phyloP scores from a whole-genome alignment of 2,888 invertebrate genomes.

The Pheosia tremula region DNA sequence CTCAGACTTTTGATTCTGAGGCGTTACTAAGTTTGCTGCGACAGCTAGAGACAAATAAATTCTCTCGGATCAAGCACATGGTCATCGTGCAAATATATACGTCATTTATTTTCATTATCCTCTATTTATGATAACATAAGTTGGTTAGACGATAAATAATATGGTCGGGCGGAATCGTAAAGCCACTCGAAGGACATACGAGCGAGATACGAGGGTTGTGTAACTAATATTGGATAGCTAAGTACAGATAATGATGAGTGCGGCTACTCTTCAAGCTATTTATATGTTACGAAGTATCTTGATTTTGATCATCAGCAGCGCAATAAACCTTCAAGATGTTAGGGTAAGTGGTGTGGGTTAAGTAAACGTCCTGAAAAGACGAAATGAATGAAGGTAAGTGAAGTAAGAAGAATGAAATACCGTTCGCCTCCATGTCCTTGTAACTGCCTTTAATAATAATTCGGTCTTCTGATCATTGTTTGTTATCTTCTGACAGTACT shows the following conservation, averaged over 20 bases:
- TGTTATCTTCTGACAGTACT: no score
- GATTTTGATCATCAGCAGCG: not conserved
- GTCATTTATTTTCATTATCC: not conserved
- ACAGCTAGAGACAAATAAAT: no score
- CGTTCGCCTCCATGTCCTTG: no score
- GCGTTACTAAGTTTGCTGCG: no score
- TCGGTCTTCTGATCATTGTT: no score
- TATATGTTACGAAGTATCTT: not conserved
- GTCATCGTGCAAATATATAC: no score
- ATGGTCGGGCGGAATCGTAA: constrained; percentile 31
- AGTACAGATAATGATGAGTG: constrained; percentile 15
- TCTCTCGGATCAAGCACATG: no score
- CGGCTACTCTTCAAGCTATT: constrained; percentile 3
- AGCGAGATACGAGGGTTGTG: constrained; percentile 19
- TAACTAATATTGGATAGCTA: constrained; percentile 21
- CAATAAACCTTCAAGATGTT: not conserved
- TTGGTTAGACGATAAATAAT: constrained; percentile 29
- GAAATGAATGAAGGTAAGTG: no score
- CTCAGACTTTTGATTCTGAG: no score
- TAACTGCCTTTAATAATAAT: no score
- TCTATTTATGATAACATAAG: constrained; percentile 8
- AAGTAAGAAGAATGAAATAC: no score
- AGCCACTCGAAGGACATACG: constrained; percentile 22
- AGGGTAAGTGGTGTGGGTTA: not conserved
- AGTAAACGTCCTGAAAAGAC: not conserved